Conservation (phyloP, 2,888 invertebrate species). For the Fragum whitleyi region DNA sequence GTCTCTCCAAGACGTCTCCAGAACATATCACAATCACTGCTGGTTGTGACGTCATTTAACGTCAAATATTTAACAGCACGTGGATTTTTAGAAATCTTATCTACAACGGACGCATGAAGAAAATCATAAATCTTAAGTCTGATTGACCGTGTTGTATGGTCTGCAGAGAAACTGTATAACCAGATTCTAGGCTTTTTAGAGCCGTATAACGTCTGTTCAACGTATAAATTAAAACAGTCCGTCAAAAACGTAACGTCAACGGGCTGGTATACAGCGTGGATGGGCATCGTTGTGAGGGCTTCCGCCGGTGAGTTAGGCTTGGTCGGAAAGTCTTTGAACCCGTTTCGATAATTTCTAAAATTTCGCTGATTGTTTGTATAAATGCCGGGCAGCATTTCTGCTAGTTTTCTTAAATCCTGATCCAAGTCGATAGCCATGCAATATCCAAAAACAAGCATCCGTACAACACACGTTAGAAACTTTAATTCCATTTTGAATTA, state of each 20-base stretch:
- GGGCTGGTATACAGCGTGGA: slow-evolving; percentile 66
- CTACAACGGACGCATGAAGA: slow-evolving; percentile 49
- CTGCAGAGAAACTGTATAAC: slow-evolving; percentile 69
- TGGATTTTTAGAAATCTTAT: slow-evolving; percentile 57
- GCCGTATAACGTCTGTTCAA: slow-evolving; percentile 68
- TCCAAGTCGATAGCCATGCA: slow-evolving; percentile 53
- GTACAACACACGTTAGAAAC: not conserved
- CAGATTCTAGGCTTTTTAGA: slow-evolving; percentile 67
- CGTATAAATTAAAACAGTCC: slow-evolving; percentile 69
- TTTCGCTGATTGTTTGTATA: slow-evolving; percentile 62
- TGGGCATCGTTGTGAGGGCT: slow-evolving; percentile 50
- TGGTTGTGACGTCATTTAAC: slow-evolving; percentile 64
- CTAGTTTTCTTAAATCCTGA: slow-evolving; percentile 57
- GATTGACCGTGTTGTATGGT: slow-evolving; percentile 62
- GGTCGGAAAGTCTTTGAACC: slow-evolving; percentile 48
- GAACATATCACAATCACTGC: slow-evolving; percentile 75
- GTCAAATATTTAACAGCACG: slow-evolving; percentile 60
- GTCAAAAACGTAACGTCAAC: slow-evolving; percentile 68
- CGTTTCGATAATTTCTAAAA: slow-evolving; percentile 40
- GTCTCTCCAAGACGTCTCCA: slow-evolving; percentile 72
- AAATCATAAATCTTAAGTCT: slow-evolving; percentile 66
- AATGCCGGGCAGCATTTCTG: slow-evolving; percentile 66
- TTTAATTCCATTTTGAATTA: slow-evolving; percentile 18
- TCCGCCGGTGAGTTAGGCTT: slow-evolving; percentile 20
- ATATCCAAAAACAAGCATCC: slow-evolving; percentile 24